Evolutionary conservation across 1,140 invertebrate genomes (phyloP), one percentile per base, ranked within the genome.

Genomic region (Tyrophagus putrescentiae): DNA sequence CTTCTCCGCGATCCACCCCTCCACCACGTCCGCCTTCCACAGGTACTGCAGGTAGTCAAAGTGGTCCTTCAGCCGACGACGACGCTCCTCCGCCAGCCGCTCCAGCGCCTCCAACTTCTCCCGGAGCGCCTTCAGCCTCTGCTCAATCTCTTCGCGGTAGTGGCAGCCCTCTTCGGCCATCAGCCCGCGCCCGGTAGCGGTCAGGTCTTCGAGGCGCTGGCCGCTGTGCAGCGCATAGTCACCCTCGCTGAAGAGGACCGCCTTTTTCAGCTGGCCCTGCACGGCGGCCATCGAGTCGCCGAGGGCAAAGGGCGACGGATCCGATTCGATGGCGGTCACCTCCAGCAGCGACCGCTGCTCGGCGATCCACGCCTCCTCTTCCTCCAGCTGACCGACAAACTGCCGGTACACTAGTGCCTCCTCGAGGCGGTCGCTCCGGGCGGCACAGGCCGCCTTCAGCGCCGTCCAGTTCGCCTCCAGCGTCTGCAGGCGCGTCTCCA

Each of bases 21-120:
- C 96, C 1, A 98, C 95, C 36, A 99, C 95, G 76, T 99, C 96
- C 5, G 94, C 94, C 75, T 98, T 99, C 96, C 96, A 99, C 84
- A 98, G 93, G 71, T 98, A 97, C 73, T 98, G 94, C 64, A 62
- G 76, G 75, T 97, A 98, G 25, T 93, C 93, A 0, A 89, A 94
- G 75, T 98, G 98, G 71, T 98, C 94, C 60, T 89, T 80, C 28
- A 99, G 76, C 29, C 84, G 82, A 0, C 82, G 81, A 73, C 94
- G 93, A 62, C 95, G 81, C 23, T 83, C 77, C 0, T 80, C 79
- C 7, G 93, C 93, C 64, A 94, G 75, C 4, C 80, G 76, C 5
- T 84, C 85, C 58, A 98, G 77, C 67, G 89, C 82, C 62, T 90
- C 84, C 63, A 98, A 73, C 70, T 95, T 92, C 39, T 83, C 81